phyloP scores from a whole-genome alignment of 2,113 vertebrate genomes.

The Aptenodytes patagonicus region DNA sequence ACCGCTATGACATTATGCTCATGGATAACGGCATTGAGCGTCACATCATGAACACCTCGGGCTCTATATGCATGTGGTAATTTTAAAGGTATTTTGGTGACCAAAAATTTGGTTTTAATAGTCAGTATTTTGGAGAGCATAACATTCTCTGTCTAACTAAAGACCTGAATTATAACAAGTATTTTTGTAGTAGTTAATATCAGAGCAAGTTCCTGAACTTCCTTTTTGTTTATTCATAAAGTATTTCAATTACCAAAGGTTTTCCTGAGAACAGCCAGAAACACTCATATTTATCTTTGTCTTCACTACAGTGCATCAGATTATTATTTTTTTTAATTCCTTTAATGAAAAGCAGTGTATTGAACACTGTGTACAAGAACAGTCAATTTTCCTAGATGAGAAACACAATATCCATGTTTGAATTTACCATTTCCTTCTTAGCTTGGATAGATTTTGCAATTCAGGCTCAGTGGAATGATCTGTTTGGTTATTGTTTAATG shows the following conservation, averaged over 20 bases:
- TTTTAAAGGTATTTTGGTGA: not conserved
- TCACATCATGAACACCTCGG: not conserved
- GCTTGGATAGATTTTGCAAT: slow-evolving; percentile 17
- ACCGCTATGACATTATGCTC: not conserved
- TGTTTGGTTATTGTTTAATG: slow-evolving; percentile 45
- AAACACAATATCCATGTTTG: not conserved
- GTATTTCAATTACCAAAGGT: not conserved
- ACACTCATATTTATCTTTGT: not conserved
- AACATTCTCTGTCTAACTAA: not conserved
- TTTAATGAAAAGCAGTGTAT: not conserved
- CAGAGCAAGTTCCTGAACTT: not conserved
- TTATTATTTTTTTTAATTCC: not conserved
- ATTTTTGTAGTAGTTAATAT: not conserved
- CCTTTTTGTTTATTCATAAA: not conserved
- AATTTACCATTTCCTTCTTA: not conserved
- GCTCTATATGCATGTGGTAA: not conserved
- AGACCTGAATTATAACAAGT: not conserved
- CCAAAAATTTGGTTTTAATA: not conserved
- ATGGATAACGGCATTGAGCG: not conserved
- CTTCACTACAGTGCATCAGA: not conserved
- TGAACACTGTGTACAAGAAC: not conserved
- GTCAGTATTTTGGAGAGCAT: not conserved
- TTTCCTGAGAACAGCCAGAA: not conserved
- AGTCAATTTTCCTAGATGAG: not conserved
- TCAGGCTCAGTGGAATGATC: slow-evolving; percentile 4